phyloP scores from a whole-genome alignment of 2,113 vertebrate genomes.

The Aleadryas rufinucha region DNA sequence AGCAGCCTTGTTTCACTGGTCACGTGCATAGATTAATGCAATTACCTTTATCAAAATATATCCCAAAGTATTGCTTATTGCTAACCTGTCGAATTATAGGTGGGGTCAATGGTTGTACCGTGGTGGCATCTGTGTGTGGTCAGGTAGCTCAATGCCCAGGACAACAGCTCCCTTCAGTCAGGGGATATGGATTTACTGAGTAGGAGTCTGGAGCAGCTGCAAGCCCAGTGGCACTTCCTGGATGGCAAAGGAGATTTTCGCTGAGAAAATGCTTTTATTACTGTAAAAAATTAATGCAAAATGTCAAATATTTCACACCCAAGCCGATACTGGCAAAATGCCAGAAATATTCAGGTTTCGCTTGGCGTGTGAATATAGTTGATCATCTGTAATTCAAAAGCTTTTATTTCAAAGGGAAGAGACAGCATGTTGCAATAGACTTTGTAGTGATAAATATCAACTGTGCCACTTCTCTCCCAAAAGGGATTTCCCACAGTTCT shows the following conservation, averaged over 20 bases:
- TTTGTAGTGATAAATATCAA: conserved; percentile 59
- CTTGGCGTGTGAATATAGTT: conserved; percentile 54
- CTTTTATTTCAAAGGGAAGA: conserved; percentile 55
- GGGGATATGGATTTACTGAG: neutral
- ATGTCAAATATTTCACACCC: conserved; percentile 51
- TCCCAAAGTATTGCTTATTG: neutral
- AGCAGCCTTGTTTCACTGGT: neutral
- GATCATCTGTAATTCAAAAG: conserved; percentile 60
- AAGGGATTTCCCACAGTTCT: conserved; percentile 66
- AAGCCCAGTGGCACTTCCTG: neutral
- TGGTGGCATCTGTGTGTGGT: neutral
- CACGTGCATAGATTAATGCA: neutral
- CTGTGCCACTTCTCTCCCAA: conserved; percentile 48
- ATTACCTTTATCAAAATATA: neutral
- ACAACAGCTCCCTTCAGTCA: neutral
- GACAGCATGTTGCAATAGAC: conserved; percentile 56
- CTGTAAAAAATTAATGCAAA: conserved; percentile 51
- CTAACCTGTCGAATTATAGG: neutral
- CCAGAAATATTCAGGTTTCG: conserved; percentile 53
- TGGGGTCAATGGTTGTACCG: fast-evolving
- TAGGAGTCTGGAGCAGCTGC: neutral
- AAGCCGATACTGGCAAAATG: conserved; percentile 46
- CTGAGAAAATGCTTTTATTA: conserved; percentile 45
- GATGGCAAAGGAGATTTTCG: conserved; percentile 15
- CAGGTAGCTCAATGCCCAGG: neutral